Evolutionary conservation across 2,888 invertebrate species (phyloP).

Genomic region (Dicyrtoma fusca): DNA sequence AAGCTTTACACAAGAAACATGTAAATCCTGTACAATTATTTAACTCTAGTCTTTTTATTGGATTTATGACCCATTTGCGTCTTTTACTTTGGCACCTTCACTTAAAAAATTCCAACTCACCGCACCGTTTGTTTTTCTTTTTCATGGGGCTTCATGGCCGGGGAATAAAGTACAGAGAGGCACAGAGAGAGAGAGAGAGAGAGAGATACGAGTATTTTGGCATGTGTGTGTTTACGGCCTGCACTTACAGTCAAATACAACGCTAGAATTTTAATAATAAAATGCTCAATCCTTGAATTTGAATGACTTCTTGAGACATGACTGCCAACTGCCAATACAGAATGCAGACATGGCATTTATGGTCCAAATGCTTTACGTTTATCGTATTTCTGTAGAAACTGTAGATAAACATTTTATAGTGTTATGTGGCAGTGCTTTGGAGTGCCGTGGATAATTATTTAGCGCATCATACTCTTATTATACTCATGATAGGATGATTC

Average conservation of each 20-base stretch:
- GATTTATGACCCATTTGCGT: background rate
- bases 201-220: too few relatives aligned
- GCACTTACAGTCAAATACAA: background rate
- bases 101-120: constrained; percentile 13
- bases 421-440: too few relatives aligned
- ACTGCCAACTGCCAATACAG: too few relatives aligned
- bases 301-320: background rate
- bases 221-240: constrained; percentile 1
- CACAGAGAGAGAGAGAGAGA: too few relatives aligned
- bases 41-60: constrained; percentile 15
- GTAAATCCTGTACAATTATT: constrained; percentile 15
- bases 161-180: too few relatives aligned
- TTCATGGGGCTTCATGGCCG: background rate
- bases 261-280: constrained; percentile 1
- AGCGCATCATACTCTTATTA: too few relatives aligned
- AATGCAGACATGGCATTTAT: too few relatives aligned
- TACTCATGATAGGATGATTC: too few relatives aligned
- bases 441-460: too few relatives aligned
- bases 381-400: too few relatives aligned
- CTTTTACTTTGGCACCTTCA: constrained; percentile 25
- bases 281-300: constrained; percentile 15
- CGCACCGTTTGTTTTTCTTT: background rate
- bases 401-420: too few relatives aligned
- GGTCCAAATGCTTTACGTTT: too few relatives aligned
- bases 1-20: constrained; percentile 5